Evolutionary conservation across 2,888 invertebrate genomes (phyloP).

Genomic region (Pristionchus mayeri): DNA sequence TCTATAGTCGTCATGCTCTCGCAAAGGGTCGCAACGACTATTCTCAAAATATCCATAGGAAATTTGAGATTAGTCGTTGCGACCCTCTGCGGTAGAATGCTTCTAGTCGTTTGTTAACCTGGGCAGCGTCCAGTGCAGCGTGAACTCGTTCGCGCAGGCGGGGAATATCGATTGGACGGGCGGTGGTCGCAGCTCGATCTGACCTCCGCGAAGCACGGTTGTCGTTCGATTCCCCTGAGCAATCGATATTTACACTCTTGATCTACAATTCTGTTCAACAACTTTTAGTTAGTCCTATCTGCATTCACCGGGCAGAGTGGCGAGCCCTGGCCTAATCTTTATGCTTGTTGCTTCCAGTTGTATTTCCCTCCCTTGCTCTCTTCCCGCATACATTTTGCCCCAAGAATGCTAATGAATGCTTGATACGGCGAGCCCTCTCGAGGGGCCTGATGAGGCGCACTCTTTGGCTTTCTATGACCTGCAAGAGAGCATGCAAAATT

Average conservation of each 20-base stretch:
- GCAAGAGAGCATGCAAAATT: too few relatives aligned
- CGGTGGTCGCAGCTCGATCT: background rate
- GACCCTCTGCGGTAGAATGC: background rate
- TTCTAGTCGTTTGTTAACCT: background rate
- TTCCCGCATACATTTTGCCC: background rate
- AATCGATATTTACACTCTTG: background rate
- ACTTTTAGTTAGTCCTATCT: too few relatives aligned
- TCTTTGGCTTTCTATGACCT: too few relatives aligned
- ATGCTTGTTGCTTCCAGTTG: background rate
- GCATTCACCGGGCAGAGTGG: too few relatives aligned
- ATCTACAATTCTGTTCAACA: background rate
- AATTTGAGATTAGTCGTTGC: background rate
- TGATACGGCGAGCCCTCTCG: background rate
- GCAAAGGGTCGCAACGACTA: too few relatives aligned
- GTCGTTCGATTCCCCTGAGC: background rate
- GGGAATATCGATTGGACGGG: slow-evolving; percentile 32
- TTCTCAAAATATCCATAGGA: too few relatives aligned
- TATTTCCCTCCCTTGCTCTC: background rate
- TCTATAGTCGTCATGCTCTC: background rate
- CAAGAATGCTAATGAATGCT: slow-evolving; percentile 42
- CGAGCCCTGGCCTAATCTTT: too few relatives aligned
- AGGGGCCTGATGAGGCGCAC: background rate
- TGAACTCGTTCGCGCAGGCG: background rate
- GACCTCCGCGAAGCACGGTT: background rate
- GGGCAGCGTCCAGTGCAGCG: slow-evolving; percentile 26